Base-by-base conservation (phyloP, 2,888 invertebrate genomes). In the Myathropa florea region DNA sequence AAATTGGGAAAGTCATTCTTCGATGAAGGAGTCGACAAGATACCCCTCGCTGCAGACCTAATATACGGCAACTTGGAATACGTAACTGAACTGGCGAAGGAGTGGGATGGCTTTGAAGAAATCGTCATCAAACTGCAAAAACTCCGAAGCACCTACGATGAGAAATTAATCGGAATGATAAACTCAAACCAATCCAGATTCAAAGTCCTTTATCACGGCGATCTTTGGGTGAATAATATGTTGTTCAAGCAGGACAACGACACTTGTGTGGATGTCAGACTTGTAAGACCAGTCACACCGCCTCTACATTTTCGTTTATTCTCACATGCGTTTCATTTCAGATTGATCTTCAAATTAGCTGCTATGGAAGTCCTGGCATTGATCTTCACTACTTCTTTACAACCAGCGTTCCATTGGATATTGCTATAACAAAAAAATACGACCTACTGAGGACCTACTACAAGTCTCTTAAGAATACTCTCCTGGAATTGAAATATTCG, bases 141-240 rank as follows among this genome's bases (percentile, higher is more conserved):
- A 10, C 28, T 68, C 1, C 1, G 53, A 18, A 23, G 6, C 12
- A 39, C 24, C 10, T 70, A 57, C 2, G 24, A 39, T 18, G 26
- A 70, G 12, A 70, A 59, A 7, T 18, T 57, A 0, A 59, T 59
- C 10, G 36, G 24, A n/a, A 33, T 36, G 9, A 24, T 18, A 0
- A 21, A 71, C 9, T 26, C 39, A 2, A 21, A 39, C 0, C 39
- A 39, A 18, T 21, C n/a, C 33, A 59, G 39, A 28, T 71, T 59
- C 36, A 28, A 53, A 30, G 93, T 93, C 10, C 87, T 93, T 36
- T 92, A 92, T 88, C 93, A 93, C 83, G 93, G 93, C 9, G 93
- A 93, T 89, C 88, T 93, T 7, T 93, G 93, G 93, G 89, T 91
- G 2, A 93, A 93, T 80, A 93, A 93, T 88, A 91, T 93, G 89